Evolutionary conservation across 2,113 vertebrate species (phyloP), one percentile per base, ranked within the genome.

Genomic region (Scatophagus argus): DNA sequence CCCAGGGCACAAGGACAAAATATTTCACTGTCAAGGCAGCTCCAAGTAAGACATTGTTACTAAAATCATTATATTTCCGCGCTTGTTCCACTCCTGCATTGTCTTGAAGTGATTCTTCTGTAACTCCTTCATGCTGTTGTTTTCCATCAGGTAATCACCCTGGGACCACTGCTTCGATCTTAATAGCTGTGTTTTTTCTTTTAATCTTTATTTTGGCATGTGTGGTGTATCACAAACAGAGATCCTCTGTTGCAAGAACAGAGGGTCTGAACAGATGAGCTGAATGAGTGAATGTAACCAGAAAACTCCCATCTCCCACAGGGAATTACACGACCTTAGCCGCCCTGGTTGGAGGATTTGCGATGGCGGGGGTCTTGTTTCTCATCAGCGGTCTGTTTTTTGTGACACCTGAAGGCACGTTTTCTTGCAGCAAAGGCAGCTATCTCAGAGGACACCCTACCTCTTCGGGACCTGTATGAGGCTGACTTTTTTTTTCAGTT

Each of bases 241-340:
- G 7, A 68, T 25, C 74, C 14, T 3, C 34, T 27, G 46, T 32
- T 25, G 4, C 31, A 9, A 29, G 54, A 44, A 19, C 32, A 54
- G 32, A 51, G 5, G 11, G 38, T 65, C 17, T 65, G 46, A 32
- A 39, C 43, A 12, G 10, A 46, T 72, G 1, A 78, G 49, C 0
- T 63, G 54, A 79, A 49, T 56, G 55, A 21, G 23, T 78, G n/a
- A 83, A 75, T 83, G n/a, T 79, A 90, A 90, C 59, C n/a, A n/a
- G 49, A 31, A 76, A 82, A 59, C 67, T 74, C 39, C 54, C 67
- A 16, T 92, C 66, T 92, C 68, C 58, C 64, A 62, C 92, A 95
- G 94, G 68, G 38, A 2, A 62, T 32, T 60, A 5, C 7, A 87
- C 81, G 31, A 83, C 79, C 19, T 77, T 94, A 6, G 88, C 56